Base-by-base conservation (phyloP, 1,140 invertebrate species). In the Dufourea novaeangliae region DNA sequence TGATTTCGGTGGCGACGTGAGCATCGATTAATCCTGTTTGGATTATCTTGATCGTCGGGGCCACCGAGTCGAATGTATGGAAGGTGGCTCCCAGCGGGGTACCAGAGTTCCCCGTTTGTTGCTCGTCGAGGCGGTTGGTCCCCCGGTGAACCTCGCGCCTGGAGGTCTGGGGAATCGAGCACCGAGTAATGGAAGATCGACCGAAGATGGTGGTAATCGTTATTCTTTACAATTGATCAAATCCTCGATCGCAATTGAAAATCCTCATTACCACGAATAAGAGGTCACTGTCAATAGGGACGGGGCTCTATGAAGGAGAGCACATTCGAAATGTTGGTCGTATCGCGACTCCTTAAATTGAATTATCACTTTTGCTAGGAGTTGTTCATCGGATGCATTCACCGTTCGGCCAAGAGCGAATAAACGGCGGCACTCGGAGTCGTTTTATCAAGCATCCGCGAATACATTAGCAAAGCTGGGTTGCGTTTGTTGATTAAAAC, bases 401-500 rank as follows among this genome's bases (percentile, higher is more conserved):
- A 52, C 41, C 46, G 61, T 32, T 41, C 41, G 25, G 12, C 12
- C 52, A 62, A 61, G 66, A 52, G n/a, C 56, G 81, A 64, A 69
- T 39, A 52, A 80, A 76, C 61, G 77, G 32, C n/a, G 12, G 7
- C 32, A 61, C 10, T 64, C 44, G 50, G 29, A 44, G 50, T 52
- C 69, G 73, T 66, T 79, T 79, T 59, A 72, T 84, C 79, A 66
- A 41, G 37, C 46, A 8, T 7, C 50, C 50, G 44, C 68, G 78
- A 85, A 84, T 80, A 81, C 61, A 85, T 85, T 85, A 85, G 69
- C 66, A 54, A 52, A 11, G 34, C 54, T 61, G 34, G 34, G 34
- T 8, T 22, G 70, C 66, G 74, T 14, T 81, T 54, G 82, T 57
- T 81, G 79, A 84, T 85, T 85, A 79, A 66, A 80, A 85, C 71